Evolutionary conservation across 64 coral and sea anemone species (phyloP), one percentile per base, ranked within the genome.

Genomic region (Montipora cactus): DNA sequence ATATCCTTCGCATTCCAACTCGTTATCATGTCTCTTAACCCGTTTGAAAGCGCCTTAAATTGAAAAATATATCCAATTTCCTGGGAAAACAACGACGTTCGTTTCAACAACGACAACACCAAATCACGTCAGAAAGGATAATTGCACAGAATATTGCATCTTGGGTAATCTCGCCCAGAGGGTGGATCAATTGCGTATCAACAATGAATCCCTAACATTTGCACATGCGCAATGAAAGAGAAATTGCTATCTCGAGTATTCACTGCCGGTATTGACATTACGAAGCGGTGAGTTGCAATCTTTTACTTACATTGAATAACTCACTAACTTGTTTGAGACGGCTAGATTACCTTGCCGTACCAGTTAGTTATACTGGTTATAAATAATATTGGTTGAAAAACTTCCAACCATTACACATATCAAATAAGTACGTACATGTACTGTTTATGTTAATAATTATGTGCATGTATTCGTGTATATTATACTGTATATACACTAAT

Each of bases 1-100:
- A 92, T 47, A 19, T 95, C 90, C 84, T 80, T 92, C 1, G 89
- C 75, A 47, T 87, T 87, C 92, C 84, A 93, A 59, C 84, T 87
- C 69, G 92, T 46, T 79, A 93, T 93, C 92, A 93, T 93, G 61
- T 71, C 46, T 71, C 64, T 51, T 72, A 47, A 50, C 0, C 12
- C 47, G 47, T 71, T 23, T 15, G 13, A 5, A 44, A 58, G 16
- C 12, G 75, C 4, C 9, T 79, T 44, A 58, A 25, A 75, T 81
- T 48, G 55, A 4, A 57, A 28, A 75, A 81, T 49, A 57, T 37
- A 44, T 8, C 3, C 19, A 19, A 44, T 51, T 59, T 81, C 70
- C 28, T 10, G 48, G 68, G 9, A 76, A 88, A 57, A 88, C 45
- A 75, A 8, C 16, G 4, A 20, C 3, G 10, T 11, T 55, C 53